phyloP scores from a whole-genome alignment of 2,888 invertebrate species.

The Apotomis capreana region DNA sequence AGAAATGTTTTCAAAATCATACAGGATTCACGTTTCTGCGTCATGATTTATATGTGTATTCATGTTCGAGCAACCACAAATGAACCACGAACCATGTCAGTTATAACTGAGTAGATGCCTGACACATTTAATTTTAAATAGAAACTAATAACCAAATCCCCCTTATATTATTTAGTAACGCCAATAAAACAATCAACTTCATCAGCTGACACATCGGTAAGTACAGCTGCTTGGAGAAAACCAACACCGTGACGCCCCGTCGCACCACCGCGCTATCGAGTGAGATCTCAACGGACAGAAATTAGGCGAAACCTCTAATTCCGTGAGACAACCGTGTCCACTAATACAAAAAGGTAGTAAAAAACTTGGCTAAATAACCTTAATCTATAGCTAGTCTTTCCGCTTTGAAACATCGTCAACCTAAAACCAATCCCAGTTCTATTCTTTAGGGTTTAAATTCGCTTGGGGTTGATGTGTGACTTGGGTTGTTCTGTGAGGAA shows the following conservation, averaged over 20 bases:
- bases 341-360: constrained; percentile 70
- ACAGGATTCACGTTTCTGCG: no score
- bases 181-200: constrained; percentile 22
- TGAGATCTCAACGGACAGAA: constrained; percentile 70
- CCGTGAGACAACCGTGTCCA: constrained; percentile 79
- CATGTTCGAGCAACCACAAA: no score
- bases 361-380: constrained; percentile 76
- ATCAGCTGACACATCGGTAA: constrained; percentile 29
- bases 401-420: constrained; percentile 6
- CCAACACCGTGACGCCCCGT: constrained; percentile 56
- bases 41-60: no score
- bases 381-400: constrained; percentile 67
- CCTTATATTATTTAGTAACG: constrained; percentile 30
- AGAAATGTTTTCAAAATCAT: no score
- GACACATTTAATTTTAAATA: not conserved
- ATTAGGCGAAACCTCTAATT: constrained; percentile 68
- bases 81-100: no score
- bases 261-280: constrained; percentile 52
- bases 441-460: constrained; percentile 25
- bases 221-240: constrained; percentile 39
- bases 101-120: no score
- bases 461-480: not conserved
- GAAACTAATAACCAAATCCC: constrained; percentile 9
- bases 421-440: constrained; percentile 32
- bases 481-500: constrained; percentile 51